A percentile compares a stretch with the other conserved stretches of the same genome.
Conservation (phyloP, 2,888 invertebrate genomes). For the Drosophila mercatorum region DNA sequence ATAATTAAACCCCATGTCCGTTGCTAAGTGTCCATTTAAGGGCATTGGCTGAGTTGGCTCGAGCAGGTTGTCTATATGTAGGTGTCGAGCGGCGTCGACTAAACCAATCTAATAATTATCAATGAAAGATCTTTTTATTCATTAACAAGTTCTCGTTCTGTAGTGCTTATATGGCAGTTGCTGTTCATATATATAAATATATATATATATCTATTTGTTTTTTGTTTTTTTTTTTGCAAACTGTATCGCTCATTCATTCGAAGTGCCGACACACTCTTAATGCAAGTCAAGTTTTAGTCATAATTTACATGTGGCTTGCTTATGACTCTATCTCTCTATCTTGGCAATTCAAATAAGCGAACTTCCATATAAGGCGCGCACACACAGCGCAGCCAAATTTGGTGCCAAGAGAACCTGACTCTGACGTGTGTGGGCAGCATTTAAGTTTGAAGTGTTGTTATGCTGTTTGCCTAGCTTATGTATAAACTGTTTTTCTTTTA, state of each 20-base stretch:
- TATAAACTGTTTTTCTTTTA: slow-evolving; percentile 23
- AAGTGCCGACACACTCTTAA: slow-evolving; percentile 47
- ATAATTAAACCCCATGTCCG: slow-evolving; percentile 52
- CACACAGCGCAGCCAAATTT: slow-evolving; percentile 58
- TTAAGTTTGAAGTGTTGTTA: slow-evolving; percentile 40
- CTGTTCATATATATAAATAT: slow-evolving; percentile 1
- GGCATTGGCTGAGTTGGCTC: slow-evolving; percentile 56
- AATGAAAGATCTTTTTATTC: slow-evolving; percentile 69
- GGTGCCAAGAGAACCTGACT: slow-evolving; percentile 48
- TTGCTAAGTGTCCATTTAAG: slow-evolving; percentile 65
- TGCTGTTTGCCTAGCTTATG: not conserved
- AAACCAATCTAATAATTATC: slow-evolving; percentile 72
- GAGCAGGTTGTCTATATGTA: slow-evolving; percentile 46
- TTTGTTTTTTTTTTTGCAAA: slow-evolving; percentile 3
- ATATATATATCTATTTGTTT: not conserved
- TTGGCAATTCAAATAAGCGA: slow-evolving; percentile 49
- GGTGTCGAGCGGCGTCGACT: slow-evolving; percentile 32
- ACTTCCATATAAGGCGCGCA: slow-evolving; percentile 54
- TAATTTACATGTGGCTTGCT: slow-evolving; percentile 66
- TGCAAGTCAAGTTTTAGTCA: slow-evolving; percentile 72
- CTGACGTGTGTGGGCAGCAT: slow-evolving; percentile 34
- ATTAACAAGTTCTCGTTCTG: slow-evolving; percentile 68
- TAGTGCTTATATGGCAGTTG: slow-evolving; percentile 64
- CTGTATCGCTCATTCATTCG: slow-evolving; percentile 55
- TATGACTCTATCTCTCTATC: slow-evolving; percentile 58